Percentiles rank a stretch among this genome's conserved stretches.
phyloP scores from a whole-genome alignment of 1,140 invertebrate genomes.

The Drosophila truncata region DNA sequence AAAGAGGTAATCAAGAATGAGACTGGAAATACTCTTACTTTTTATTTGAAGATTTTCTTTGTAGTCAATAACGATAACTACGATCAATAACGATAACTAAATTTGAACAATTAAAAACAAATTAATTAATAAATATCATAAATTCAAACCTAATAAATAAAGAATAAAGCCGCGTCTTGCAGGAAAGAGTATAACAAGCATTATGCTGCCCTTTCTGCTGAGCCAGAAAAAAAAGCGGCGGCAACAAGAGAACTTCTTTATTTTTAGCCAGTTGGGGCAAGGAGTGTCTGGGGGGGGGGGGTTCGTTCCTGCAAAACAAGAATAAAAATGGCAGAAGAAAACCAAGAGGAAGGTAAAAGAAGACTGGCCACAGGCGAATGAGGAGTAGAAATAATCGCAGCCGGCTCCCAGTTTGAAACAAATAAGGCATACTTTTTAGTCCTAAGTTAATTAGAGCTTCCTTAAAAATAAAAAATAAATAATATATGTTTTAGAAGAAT shows the following conservation, averaged over 20 bases:
- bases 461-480: too few relatives aligned
- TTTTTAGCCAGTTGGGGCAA: conserved; percentile 38
- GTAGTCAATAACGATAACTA: too few relatives aligned
- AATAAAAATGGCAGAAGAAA: conserved; percentile 6
- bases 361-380: conserved; percentile 1
- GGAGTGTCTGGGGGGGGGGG: neutral
- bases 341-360: conserved; percentile 2
- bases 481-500: neutral
- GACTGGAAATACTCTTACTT: conserved; percentile 9
- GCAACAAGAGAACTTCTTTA: conserved; percentile 47
- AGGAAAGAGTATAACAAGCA: conserved; percentile 23
- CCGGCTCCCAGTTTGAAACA: neutral
- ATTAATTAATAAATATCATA: neutral
- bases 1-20: neutral
- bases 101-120: neutral
- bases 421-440: neutral
- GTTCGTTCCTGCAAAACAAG: conserved; percentile 14
- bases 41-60: too few relatives aligned
- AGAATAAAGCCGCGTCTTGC: neutral
- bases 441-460: neutral
- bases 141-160: neutral
- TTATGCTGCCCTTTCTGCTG: conserved; percentile 54
- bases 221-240: conserved; percentile 37
- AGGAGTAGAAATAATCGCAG: neutral
- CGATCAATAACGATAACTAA: too few relatives aligned